Percentiles rank a stretch among this genome's conserved stretches.
These are phyloP conservation scores for Coenonympha glycerion DNA, from an alignment of 2,888 invertebrate genomes.

Conservation along the genomic window DNA sequence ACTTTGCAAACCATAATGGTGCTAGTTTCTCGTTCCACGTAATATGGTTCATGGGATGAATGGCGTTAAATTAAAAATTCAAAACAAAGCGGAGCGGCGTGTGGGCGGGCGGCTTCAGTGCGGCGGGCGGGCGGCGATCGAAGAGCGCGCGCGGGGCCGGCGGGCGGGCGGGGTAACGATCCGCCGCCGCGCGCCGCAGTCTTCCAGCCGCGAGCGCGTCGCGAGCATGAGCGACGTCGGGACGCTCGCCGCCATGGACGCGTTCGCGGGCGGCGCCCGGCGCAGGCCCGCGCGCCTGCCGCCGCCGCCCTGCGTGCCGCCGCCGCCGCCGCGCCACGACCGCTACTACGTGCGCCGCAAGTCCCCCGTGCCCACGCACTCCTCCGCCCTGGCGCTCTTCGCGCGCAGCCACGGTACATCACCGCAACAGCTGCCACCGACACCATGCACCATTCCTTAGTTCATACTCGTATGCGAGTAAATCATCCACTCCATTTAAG, in stretches of 20 bases:
- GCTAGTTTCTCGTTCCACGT: constrained; percentile 47
- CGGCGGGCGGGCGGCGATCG: constrained; percentile 71
- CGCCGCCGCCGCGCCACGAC: constrained; percentile 68
- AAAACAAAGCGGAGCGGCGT: constrained; percentile 65
- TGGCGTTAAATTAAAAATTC: constrained; percentile 72
- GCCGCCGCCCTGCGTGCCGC: constrained; percentile 69
- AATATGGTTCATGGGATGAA: constrained; percentile 58
- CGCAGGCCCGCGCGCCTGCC: constrained; percentile 67
- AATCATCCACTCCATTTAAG: too few species aligned
- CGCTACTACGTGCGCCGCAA: constrained; percentile 73
- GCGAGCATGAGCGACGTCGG: constrained; percentile 74
- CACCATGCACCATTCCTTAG: constrained; percentile 29
- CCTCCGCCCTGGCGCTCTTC: constrained; percentile 66
- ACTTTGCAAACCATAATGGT: constrained; percentile 40
- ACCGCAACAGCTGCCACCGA: constrained; percentile 22
- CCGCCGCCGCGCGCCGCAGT: constrained; percentile 56
- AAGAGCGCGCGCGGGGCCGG: constrained; percentile 67
- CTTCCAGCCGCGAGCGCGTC: constrained; percentile 71
- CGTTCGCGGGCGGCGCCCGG: constrained; percentile 73
- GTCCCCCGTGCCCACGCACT: constrained; percentile 66
- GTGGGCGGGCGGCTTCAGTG: constrained; percentile 62
- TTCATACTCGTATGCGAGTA: too few species aligned
- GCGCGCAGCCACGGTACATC: constrained; percentile 64
- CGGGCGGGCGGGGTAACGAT: constrained; percentile 45
- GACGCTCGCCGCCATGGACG: constrained; percentile 74